Evolutionary conservation across 1,140 invertebrate genomes (phyloP).

Genomic region (Tetragonula clypearis): DNA sequence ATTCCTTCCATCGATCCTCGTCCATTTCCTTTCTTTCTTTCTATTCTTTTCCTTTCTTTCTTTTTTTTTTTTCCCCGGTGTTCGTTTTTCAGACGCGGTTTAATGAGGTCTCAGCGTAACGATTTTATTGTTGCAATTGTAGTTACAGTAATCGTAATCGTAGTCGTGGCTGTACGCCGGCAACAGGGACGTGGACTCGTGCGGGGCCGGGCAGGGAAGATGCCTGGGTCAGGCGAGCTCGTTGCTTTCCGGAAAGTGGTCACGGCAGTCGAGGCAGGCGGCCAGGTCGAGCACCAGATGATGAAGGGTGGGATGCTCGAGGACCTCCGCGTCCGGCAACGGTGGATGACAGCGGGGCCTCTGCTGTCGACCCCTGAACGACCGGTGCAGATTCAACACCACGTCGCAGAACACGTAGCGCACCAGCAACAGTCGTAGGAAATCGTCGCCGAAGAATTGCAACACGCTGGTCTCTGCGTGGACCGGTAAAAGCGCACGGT

Average conservation of each 20-base stretch:
- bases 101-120: constrained; percentile 81
- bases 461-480: constrained; percentile 89
- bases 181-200: constrained; percentile 72
- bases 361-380: constrained; percentile 90
- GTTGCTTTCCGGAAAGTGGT: constrained; percentile 87
- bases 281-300: constrained; percentile 92
- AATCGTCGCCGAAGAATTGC: constrained; percentile 97
- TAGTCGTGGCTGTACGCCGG: constrained; percentile 77
- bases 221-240: constrained; percentile 88
- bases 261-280: constrained; percentile 89
- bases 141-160: constrained; percentile 79
- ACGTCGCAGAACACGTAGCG: constrained; percentile 97
- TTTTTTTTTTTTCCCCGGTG: background rate
- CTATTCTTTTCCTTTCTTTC: background rate
- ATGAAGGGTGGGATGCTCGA: constrained; percentile 92
- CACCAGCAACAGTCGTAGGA: constrained; percentile 92
- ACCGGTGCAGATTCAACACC: constrained; percentile 91
- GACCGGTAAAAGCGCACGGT: constrained; percentile 5
- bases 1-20: background rate
- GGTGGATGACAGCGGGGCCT: constrained; percentile 92
- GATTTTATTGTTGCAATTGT: constrained; percentile 81
- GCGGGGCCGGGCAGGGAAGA: constrained; percentile 72
- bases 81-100: constrained; percentile 58
- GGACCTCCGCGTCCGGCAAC: constrained; percentile 93
- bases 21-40: background rate